Evolutionary conservation across 1,140 invertebrate species (phyloP), one percentile per base, ranked within the genome.

Genomic region (Microplitis mediator): DNA sequence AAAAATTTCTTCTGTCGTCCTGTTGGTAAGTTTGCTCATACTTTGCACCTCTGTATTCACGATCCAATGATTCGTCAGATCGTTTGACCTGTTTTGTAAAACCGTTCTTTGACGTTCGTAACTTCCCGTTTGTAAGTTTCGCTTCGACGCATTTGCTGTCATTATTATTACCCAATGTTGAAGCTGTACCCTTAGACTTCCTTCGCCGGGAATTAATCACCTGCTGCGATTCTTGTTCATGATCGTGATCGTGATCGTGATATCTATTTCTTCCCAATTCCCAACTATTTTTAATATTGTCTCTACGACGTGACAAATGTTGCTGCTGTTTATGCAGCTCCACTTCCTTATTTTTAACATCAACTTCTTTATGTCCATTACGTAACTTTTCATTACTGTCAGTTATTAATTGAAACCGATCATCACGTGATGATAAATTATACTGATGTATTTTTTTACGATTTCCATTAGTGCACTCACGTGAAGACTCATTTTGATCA

Each of bases 71-170:
- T 56, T 73, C 71, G 56, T 73, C 71, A 35, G 60, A 45, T 70
- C 63, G 68, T 36, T 73, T 75, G 71, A 75, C 74, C 71, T 72
- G 74, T 39, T 73, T 75, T 62, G 36, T 14, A 58, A 69, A 73
- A 75, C 74, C 71, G 71, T 75, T 75, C 68, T 54, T 70, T n/a
- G 61, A 51, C 45, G 32, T 45, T 65, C 45, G 61, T 62, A 63
- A 73, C 54, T 75, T 73, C 36, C 74, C 74, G 74, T 75, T 75
- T 36, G 63, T 71, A 63, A 61, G 73, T 71, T 62, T 45, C 45
- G 52, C 69, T 34, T 71, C 65, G 56, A 31, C 39, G 60, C 62
- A 51, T 52, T 23, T 71, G 58, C 45, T 50, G 36, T 71, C 51
- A 13, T 60, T 74, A 74, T 69, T 71, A 51, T 35, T 77, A 45